These are phyloP conservation scores for Clostera curtula DNA, from an alignment of 2,888 invertebrate species.

Conservation along the genomic window DNA sequence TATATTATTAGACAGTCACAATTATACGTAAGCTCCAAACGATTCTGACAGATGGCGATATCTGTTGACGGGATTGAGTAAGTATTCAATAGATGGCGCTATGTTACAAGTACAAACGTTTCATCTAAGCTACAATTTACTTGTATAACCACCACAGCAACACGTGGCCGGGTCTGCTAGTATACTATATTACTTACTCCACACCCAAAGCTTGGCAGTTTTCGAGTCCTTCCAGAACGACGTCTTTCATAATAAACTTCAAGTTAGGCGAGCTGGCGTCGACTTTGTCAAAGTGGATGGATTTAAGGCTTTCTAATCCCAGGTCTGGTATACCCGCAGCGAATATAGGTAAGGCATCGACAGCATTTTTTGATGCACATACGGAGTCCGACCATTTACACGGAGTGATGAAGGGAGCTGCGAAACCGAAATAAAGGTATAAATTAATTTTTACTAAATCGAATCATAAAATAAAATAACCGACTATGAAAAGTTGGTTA, in stretches of 20 bases:
- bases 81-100: too few relatives aligned
- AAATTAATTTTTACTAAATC: too few relatives aligned
- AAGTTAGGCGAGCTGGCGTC: constrained; percentile 10
- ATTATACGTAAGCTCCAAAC: too few relatives aligned
- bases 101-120: too few relatives aligned
- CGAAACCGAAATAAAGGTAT: background rate
- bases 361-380: constrained; percentile 6
- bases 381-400: constrained; percentile 6
- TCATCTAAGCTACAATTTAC: too few relatives aligned
- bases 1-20: too few relatives aligned
- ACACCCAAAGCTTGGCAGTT: constrained; percentile 2
- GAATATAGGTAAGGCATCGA: constrained; percentile 1
- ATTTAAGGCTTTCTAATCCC: constrained; percentile 9
- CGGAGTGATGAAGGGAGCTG: constrained; percentile 10
- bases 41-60: too few relatives aligned
- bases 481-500: too few relatives aligned
- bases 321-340: constrained; percentile 6
- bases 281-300: constrained; percentile 3
- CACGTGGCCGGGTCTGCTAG: too few relatives aligned
- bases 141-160: too few relatives aligned
- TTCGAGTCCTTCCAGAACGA: constrained; percentile 8
- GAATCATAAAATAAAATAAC: too few relatives aligned
- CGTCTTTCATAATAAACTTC: constrained; percentile 7
- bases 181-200: constrained; percentile 12
- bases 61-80: too few relatives aligned